Conservation (phyloP, 2,113 vertebrate species). For the Salvelinus alpinus region DNA sequence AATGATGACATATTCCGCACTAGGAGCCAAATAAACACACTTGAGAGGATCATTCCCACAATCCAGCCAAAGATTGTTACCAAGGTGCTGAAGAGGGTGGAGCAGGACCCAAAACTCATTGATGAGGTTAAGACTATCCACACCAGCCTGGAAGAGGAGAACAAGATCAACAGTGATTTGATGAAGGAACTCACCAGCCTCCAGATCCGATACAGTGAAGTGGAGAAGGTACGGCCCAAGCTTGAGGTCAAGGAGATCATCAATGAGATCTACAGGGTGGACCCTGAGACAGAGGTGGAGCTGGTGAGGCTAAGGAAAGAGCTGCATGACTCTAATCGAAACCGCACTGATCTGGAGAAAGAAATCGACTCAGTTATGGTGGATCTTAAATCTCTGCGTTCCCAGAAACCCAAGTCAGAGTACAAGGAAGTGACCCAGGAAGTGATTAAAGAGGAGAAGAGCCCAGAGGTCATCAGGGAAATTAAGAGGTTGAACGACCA, state of each 20-base stretch:
- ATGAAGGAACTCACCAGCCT: constrained; percentile 77
- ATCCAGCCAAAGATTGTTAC: constrained; percentile 88
- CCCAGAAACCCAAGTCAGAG: constrained; percentile 86
- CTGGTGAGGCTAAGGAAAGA: constrained; percentile 78
- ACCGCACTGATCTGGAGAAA: constrained; percentile 68
- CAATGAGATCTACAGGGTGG: constrained; percentile 84
- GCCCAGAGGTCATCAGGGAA: constrained; percentile 87
- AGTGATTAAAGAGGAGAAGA: constrained; percentile 87
- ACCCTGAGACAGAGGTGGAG: constrained; percentile 86
- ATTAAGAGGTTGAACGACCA: constrained; percentile 84
- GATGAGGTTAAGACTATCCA: constrained; percentile 78
- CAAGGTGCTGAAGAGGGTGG: constrained; percentile 88
- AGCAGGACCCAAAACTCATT: constrained; percentile 80
- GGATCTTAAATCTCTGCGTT: constrained; percentile 73
- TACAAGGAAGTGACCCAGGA: constrained; percentile 86
- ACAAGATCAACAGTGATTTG: constrained; percentile 68
- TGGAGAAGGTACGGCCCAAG: constrained; percentile 76
- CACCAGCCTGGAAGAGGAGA: constrained; percentile 79
- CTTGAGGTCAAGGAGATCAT: constrained; percentile 87
- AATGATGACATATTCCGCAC: constrained; percentile 71
- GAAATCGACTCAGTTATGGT: constrained; percentile 69
- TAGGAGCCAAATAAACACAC: constrained; percentile 78
- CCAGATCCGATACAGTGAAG: constrained; percentile 62
- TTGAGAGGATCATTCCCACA: constrained; percentile 83
- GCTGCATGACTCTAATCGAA: constrained; percentile 73